Base-by-base conservation (phyloP, 2,888 invertebrate species). In the Callyntrura sp. region DNA sequence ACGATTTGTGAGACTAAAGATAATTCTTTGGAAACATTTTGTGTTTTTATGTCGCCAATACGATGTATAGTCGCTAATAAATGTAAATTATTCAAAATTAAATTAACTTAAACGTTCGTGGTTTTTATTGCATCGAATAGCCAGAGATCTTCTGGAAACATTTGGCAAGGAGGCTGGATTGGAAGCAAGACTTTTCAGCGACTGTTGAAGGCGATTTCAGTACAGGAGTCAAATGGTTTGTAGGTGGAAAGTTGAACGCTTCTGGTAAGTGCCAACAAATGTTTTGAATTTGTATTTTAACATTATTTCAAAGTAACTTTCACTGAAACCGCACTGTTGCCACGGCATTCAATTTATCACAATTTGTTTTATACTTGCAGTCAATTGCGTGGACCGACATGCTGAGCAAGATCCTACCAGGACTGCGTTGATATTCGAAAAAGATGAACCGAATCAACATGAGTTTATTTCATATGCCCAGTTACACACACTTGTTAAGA, bases 361-460 rank as follows among this genome's bases (percentile, higher is more conserved):
- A n/a, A n/a, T n/a, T 5, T 60, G 2, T 82, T 35, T 62, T 62
- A 5, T 25, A 9, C 55, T 82, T 91, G 6, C 65, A 93, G 92
- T 92, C 0, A 93, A 93, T 51, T 93, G 93, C 62, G 93, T 93
- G 70, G 93, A 93, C 82, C 92, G 93, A 1, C 92, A 92, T 60
- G 92, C 92, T 12, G 43, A 60, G 81, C 79, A 70, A n/a, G 35
- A 92, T 82, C 93, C 93, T 2, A 86, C 92, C 76, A 73, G 94
- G 88, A 92, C 94, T 51, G 95, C 95, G 12, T 89, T 95, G 5
- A 95, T 95, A 78, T 95, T 95, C 94, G 95, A 95, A 92, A 95
- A 94, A 92, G 95, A 95, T 94, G 95, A 95, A 91, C 95, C 95
- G 2, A 94, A 94, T 0, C 94, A 94, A 81, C 94, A 95, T 55